Evolutionary conservation across 2,113 vertebrate genomes (phyloP).

Genomic region (Aviceda subcristata): DNA sequence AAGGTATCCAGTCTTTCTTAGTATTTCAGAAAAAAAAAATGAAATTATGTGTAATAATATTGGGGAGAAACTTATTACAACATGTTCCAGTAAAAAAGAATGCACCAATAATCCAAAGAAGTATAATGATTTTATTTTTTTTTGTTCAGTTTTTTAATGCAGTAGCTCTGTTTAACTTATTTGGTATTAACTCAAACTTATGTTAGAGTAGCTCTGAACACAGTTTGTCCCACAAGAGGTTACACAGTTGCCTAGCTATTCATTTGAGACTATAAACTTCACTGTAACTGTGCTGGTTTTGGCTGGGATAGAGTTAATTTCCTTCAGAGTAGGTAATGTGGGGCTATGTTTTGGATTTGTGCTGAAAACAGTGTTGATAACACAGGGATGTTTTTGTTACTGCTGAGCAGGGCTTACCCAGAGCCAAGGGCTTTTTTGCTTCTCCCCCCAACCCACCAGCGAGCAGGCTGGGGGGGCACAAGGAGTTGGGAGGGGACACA

Average conservation of each 20-base stretch:
- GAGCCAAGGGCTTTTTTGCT: not conserved
- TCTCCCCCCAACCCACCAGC: not conserved
- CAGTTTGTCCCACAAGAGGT: not conserved
- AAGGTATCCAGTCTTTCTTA: not conserved
- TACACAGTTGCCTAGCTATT: not conserved
- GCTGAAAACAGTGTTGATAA: not conserved
- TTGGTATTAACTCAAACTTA: not conserved
- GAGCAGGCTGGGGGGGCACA: not conserved
- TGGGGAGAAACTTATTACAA: not conserved
- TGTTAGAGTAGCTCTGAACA: not conserved
- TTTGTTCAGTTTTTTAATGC: not conserved
- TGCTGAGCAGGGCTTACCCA: not conserved
- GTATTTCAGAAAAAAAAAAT: not conserved
- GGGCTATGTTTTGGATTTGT: not conserved
- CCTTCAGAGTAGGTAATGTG: not conserved
- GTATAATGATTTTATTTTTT: not conserved
- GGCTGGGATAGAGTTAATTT: not conserved
- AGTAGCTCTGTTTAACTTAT: not conserved
- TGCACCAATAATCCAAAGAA: not conserved
- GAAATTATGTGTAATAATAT: not conserved
- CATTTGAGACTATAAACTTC: not conserved
- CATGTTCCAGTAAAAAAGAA: not conserved
- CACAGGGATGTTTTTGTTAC: not conserved
- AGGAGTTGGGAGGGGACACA: not conserved
- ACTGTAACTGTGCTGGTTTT: not conserved